Evolutionary conservation across 64 coral and sea anemone species (phyloP), one percentile per base, ranked within the genome.

Genomic region (Pachyseris speciosa): DNA sequence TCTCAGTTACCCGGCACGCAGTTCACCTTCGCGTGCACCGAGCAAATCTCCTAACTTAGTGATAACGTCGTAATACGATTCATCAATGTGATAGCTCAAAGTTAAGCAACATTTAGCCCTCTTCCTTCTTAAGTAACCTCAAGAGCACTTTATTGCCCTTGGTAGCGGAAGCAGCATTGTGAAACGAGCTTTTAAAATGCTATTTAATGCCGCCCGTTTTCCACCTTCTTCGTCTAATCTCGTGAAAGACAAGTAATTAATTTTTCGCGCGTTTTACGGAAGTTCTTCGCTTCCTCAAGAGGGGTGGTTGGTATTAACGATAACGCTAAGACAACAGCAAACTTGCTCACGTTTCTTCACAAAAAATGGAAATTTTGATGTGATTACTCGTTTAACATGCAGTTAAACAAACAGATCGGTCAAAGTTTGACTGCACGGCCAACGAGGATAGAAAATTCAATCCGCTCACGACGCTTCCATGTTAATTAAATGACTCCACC

Each of bases 221-320:
- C 61, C 77, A 52, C 77, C 77, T 81, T 81, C 52, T 81, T n/a
- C 34, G 19, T 25, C 22, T 81, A 70, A 70, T 70, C 67, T 70
- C 20, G 20, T 60, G 52, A 22, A 81, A 81, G 77, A 81, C 53
- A 58, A 81, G 77, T 61, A 81, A 81, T 81, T 81, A 61, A 63
- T 81, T 57, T 61, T 55, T 32, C n/a, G 34, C 40, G 34, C 33
- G 34, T 20, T 74, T 51, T n/a, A 61, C 28, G 32, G 77, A 52
- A n/a, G 50, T 60, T 58, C n/a, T 40, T 81, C 20, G 17, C 77
- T 36, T 81, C 70, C 51, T 81, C 31, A 27, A 10, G 77, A 34
- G 53, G 16, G 49, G 19, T 39, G 29, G 75, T 27, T 71, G 26
- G 72, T 76, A 53, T 81, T 60, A 70, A 70, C 34, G 77, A 81